phyloP scores from a whole-genome alignment of 2,113 vertebrate species.

The Amblyopsis rosae region DNA sequence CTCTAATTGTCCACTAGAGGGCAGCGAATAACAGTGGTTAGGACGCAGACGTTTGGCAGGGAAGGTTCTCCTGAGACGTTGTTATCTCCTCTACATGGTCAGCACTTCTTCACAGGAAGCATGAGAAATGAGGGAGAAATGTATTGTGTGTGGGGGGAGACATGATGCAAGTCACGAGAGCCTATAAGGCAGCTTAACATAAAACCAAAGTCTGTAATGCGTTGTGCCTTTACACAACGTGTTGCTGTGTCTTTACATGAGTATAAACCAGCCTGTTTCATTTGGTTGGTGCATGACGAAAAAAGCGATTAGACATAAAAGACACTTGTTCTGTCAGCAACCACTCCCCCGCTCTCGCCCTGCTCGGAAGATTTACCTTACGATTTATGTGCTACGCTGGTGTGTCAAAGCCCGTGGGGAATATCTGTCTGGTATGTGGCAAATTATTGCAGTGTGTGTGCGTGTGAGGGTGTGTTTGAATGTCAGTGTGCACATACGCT shows the following conservation, averaged over 20 bases:
- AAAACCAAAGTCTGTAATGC: neutral
- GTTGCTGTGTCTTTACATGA: conserved; percentile 50
- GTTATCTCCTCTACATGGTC: conserved; percentile 54
- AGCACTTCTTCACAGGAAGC: conserved; percentile 60
- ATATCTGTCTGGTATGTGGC: conserved; percentile 57
- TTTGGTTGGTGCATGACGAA: conserved; percentile 50
- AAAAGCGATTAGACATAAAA: conserved; percentile 62
- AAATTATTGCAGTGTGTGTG: conserved; percentile 22
- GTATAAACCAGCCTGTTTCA: conserved; percentile 60
- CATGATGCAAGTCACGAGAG: conserved; percentile 24
- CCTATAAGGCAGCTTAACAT: conserved; percentile 31
- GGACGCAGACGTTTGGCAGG: neutral
- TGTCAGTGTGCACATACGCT: conserved; percentile 8
- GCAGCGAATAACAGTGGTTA: conserved; percentile 50
- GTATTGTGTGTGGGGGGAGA: neutral
- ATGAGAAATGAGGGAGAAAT: conserved; percentile 4
- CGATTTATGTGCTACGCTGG: conserved; percentile 48
- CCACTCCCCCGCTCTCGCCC: conserved; percentile 33
- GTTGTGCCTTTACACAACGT: too few relatives aligned
- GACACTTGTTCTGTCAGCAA: conserved; percentile 47
- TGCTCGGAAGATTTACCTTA: conserved; percentile 47
- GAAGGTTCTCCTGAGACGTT: conserved; percentile 12
- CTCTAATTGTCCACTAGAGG: conserved; percentile 53
- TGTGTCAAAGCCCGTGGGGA: conserved; percentile 50
- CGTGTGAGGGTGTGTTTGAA: conserved; percentile 8